phyloP scores from a whole-genome alignment of 1,140 invertebrate genomes.

The Ceratoteleas bidentatus region DNA sequence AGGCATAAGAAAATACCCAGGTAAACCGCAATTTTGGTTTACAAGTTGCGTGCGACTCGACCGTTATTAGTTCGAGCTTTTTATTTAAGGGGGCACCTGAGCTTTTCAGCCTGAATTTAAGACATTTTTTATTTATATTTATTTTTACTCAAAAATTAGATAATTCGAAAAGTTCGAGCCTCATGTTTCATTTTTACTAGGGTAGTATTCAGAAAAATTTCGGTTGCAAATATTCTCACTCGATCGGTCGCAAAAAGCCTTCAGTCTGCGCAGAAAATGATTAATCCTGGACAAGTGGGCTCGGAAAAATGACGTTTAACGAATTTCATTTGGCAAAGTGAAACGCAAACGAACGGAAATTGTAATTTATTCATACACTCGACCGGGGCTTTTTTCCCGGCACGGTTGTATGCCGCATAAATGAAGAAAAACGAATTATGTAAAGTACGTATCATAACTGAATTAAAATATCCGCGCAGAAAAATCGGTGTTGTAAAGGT shows the following conservation, averaged over 20 bases:
- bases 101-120: not conserved
- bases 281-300: not conserved
- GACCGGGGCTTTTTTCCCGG: not conserved
- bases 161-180: too few relatives aligned
- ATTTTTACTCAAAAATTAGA: too few relatives aligned
- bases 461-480: not conserved
- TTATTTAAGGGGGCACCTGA: not conserved
- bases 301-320: too few relatives aligned
- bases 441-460: not conserved
- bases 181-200: too few relatives aligned
- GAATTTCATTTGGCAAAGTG: slow-evolving; percentile 1
- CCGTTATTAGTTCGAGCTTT: slow-evolving; percentile 13
- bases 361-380: not conserved
- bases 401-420: not conserved
- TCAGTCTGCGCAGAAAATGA: too few relatives aligned
- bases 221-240: too few relatives aligned
- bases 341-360: not conserved
- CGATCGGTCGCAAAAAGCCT: too few relatives aligned
- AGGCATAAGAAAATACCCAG: slow-evolving; percentile 41
- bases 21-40: slow-evolving; percentile 44
- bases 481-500: too few relatives aligned
- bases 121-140: too few relatives aligned
- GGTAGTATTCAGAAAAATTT: too few relatives aligned
- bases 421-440: not conserved
- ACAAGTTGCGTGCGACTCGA: slow-evolving; percentile 7